Evolutionary conservation across 2,888 invertebrate species (phyloP).

Genomic region (Osedax fenrisi): DNA sequence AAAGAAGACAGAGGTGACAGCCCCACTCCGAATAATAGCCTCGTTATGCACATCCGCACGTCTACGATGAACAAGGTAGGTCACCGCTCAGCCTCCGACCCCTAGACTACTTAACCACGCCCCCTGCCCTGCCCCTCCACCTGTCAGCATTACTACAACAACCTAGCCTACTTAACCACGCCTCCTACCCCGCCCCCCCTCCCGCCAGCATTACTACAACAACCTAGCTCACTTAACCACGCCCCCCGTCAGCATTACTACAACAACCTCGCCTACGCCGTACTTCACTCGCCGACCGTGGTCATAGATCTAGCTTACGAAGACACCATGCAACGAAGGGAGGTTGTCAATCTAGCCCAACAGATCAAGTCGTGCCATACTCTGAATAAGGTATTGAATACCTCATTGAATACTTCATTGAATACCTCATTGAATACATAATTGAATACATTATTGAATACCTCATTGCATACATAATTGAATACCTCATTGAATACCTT

Average conservation of each 20-base stretch:
- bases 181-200: too few relatives aligned
- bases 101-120: too few relatives aligned
- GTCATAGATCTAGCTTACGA: background rate
- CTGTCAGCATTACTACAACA: background rate
- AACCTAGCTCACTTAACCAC: background rate
- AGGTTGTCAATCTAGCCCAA: background rate
- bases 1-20: background rate
- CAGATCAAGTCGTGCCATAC: background rate
- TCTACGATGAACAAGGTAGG: background rate
- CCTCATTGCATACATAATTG: too few relatives aligned
- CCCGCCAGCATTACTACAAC: background rate
- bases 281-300: background rate
- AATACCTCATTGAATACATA: too few relatives aligned
- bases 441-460: too few relatives aligned
- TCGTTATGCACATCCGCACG: background rate
- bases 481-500: too few relatives aligned
- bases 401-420: too few relatives aligned
- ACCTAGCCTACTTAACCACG: too few relatives aligned
- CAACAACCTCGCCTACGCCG: background rate
- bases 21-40: background rate
- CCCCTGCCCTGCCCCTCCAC: too few relatives aligned
- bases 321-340: background rate
- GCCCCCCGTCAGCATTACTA: background rate
- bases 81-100: too few relatives aligned
- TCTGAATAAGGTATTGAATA: background rate